A percentile compares a stretch with the other conserved stretches of the same genome.
Conservation (phyloP, 2,888 invertebrate genomes). For the Cylloceria caligata region DNA sequence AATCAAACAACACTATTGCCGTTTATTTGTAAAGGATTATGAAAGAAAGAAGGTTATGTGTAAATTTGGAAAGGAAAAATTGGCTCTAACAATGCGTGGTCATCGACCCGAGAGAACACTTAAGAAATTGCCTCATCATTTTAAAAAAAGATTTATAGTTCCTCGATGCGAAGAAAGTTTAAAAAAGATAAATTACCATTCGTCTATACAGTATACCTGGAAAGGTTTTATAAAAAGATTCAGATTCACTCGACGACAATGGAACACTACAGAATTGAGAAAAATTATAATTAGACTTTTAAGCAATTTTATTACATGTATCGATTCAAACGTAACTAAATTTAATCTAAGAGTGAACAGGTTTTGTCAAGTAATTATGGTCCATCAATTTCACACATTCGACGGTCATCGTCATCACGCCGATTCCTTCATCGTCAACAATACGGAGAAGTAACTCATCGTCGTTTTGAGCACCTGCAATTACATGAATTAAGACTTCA, state of each 20-base stretch:
- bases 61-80: too few species aligned
- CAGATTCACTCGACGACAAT: not conserved
- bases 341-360: not conserved
- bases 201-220: not conserved
- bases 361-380: not conserved
- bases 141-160: conserved; percentile 27
- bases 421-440: conserved; percentile 65
- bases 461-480: conserved; percentile 55
- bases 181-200: not conserved
- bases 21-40: too few species aligned
- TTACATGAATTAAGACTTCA: not conserved
- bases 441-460: conserved; percentile 71
- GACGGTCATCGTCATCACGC: not conserved
- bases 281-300: not conserved
- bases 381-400: not conserved
- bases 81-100: too few species aligned
- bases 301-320: not conserved
- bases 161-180: conserved; percentile 31
- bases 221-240: conserved; percentile 17
- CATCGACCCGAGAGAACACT: too few species aligned
- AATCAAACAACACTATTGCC: not conserved
- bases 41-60: too few species aligned
- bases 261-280: not conserved
- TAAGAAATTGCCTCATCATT: too few species aligned
- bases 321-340: not conserved